Conservation (phyloP, 2,113 vertebrate genomes). For the Psittacula cyanocephala region DNA sequence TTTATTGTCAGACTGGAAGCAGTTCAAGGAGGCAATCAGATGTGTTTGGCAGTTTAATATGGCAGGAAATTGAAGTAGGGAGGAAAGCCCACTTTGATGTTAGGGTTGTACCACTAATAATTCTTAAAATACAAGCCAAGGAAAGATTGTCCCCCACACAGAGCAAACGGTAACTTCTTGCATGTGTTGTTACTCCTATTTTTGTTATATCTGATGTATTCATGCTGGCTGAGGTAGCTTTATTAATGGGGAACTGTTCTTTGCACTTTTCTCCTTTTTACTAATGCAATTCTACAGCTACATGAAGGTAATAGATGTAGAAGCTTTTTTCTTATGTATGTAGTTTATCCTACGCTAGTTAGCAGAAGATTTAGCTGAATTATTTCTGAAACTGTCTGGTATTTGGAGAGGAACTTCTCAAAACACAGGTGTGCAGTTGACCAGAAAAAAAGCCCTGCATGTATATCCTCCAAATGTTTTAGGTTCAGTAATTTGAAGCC, state of each 20-base stretch:
- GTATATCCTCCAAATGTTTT: neutral
- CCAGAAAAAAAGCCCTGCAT: neutral
- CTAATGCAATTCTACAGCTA: neutral
- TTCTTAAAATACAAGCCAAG: neutral
- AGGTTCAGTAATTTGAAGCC: neutral
- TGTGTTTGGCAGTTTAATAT: neutral
- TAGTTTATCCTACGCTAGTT: neutral
- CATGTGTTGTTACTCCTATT: neutral
- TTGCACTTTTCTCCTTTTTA: neutral
- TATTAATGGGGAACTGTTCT: neutral
- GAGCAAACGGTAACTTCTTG: neutral
- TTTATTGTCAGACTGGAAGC: neutral
- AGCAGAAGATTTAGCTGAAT: neutral
- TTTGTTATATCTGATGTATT: neutral
- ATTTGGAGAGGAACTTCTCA: neutral
- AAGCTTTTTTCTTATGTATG: neutral
- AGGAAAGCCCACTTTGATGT: constrained; percentile 38
- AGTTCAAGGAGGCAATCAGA: neutral
- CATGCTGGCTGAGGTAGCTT: neutral
- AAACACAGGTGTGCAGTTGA: neutral
- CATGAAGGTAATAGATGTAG: neutral
- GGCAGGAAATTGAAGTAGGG: constrained; percentile 46
- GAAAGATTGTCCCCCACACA: neutral
- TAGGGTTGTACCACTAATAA: neutral
- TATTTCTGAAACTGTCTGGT: neutral